A percentile compares a stretch with the other conserved stretches of the same genome.
phyloP scores from a whole-genome alignment of 1,140 invertebrate genomes.

The Pogonognathellus flavescens region DNA sequence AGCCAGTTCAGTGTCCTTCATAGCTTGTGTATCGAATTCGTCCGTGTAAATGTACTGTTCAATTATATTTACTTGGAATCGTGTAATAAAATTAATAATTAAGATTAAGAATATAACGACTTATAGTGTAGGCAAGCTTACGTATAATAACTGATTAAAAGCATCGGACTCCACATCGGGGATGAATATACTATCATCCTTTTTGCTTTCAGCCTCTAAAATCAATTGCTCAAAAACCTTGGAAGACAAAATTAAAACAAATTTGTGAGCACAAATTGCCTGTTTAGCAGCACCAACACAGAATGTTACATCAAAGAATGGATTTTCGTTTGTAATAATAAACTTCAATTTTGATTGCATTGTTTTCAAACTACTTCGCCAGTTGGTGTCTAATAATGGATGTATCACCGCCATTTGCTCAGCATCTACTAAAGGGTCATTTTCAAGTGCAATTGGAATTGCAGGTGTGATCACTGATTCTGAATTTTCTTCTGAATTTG shows the following conservation, averaged over 20 bases:
- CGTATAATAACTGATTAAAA: constrained; percentile 1
- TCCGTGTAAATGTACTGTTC: constrained; percentile 9
- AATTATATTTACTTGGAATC: background rate
- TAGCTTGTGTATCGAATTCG: background rate
- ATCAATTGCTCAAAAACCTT: constrained; percentile 11
- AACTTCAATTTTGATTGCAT: constrained; percentile 1
- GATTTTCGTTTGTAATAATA: background rate
- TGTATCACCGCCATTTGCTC: too few relatives aligned
- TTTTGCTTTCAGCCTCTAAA: background rate
- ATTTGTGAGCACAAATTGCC: background rate
- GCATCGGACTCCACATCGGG: background rate
- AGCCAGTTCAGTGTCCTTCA: background rate
- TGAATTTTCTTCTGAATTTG: too few relatives aligned
- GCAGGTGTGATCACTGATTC: too few relatives aligned
- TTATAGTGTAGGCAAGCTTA: too few relatives aligned
- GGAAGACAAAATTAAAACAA: background rate
- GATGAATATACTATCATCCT: background rate
- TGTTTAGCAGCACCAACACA: background rate
- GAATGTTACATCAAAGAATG: background rate
- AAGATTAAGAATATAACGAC: too few relatives aligned
- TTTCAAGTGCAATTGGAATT: too few relatives aligned
- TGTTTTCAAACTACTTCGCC: background rate
- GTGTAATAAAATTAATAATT: too few relatives aligned
- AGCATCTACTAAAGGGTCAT: too few relatives aligned
- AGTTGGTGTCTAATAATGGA: background rate